Conservation (phyloP, 2,113 vertebrate genomes). For the Nothobranchius kuhntae region DNA sequence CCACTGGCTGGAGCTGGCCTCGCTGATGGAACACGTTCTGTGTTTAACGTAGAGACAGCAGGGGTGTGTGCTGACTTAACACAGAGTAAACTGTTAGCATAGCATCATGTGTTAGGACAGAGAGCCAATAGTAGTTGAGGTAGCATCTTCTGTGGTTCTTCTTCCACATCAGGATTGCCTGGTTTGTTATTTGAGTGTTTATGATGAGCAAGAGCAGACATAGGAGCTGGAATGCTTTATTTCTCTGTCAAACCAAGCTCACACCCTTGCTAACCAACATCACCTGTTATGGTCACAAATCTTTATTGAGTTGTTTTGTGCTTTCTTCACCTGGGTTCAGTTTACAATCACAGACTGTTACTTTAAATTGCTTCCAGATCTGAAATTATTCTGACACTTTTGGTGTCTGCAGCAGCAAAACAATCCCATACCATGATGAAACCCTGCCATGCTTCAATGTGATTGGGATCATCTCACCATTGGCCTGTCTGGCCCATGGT, state of each 20-base stretch:
- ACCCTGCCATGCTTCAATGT: neutral
- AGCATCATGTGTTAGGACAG: constrained; percentile 23
- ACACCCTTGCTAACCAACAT: neutral
- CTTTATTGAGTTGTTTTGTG: too few species aligned
- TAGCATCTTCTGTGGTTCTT: constrained; percentile 14
- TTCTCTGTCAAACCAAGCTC: neutral
- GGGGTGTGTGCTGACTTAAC: constrained; percentile 45
- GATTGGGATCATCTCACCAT: neutral
- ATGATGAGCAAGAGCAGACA: constrained; percentile 12
- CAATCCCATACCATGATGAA: neutral
- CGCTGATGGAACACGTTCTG: too few species aligned
- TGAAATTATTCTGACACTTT: too few species aligned
- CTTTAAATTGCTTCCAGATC: too few species aligned
- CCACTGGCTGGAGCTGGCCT: too few species aligned
- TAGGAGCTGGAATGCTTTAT: constrained; percentile 10
- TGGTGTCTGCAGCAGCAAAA: too few species aligned
- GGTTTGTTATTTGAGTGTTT: constrained; percentile 5
- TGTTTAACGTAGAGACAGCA: constrained; percentile 7
- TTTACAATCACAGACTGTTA: too few species aligned
- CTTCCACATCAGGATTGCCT: constrained; percentile 21
- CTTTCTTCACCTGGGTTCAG: too few species aligned
- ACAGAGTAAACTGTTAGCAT: constrained; percentile 48
- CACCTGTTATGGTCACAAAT: neutral
- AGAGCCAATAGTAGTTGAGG: constrained; percentile 38
- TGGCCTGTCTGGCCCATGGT: too few species aligned